Evolutionary conservation across 2,888 invertebrate species (phyloP).

Genomic region (Tenthredo scrophulariae): DNA sequence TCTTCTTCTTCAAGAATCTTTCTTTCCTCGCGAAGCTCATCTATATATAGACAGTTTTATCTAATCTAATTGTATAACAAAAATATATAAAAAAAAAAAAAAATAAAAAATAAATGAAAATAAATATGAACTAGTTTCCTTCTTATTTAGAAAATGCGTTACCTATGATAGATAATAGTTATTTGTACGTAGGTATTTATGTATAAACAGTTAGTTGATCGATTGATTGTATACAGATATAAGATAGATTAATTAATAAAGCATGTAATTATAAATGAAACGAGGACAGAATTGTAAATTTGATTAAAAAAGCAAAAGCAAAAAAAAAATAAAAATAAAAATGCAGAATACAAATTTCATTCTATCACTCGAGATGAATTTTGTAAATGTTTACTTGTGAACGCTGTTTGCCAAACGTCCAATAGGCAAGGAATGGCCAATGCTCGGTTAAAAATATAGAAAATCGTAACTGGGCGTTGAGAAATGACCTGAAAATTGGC

Average conservation of each 20-base stretch:
- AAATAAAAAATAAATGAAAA: background rate
- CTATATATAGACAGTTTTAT: background rate
- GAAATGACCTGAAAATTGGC: conserved; percentile 80
- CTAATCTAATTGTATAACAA: background rate
- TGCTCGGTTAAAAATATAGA: conserved; percentile 83
- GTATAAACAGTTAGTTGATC: background rate
- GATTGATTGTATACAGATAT: background rate
- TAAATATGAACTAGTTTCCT: background rate
- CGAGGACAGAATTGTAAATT: background rate
- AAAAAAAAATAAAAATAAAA: background rate
- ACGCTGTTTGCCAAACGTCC: conserved; percentile 82
- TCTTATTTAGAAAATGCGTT: no score
- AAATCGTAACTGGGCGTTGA: conserved; percentile 82
- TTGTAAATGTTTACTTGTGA: conserved; percentile 82
- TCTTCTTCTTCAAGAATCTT: no score
- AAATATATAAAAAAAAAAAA: background rate
- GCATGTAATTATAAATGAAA: background rate
- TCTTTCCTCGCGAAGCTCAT: no score
- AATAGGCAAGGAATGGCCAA: conserved; percentile 86
- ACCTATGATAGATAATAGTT: background rate
- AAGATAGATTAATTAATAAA: background rate
- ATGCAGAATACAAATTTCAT: background rate
- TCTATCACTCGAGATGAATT: conserved; percentile 63
- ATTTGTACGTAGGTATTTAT: background rate
- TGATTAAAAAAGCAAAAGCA: background rate